Evolutionary conservation across 2,888 invertebrate species (phyloP).

Genomic region (Chesias legatella): DNA sequence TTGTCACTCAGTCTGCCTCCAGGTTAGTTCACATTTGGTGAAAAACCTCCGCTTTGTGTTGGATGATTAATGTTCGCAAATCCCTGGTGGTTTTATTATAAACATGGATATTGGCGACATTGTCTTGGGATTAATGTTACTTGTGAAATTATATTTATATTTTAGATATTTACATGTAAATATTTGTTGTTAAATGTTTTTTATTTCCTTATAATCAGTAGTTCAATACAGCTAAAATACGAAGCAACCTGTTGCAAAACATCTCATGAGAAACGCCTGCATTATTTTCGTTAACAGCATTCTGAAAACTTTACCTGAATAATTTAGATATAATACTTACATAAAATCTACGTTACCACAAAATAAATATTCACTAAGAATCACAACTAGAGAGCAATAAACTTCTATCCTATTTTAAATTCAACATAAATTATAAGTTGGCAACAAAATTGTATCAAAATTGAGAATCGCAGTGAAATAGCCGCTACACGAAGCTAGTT

Average conservation of each 20-base stretch:
- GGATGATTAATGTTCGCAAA: conserved; percentile 10
- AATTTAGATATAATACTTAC: too few relatives aligned
- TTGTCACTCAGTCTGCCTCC: conserved; percentile 1
- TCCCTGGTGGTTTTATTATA: conserved; percentile 3
- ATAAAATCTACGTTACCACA: neutral
- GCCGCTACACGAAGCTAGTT: conserved; percentile 20
- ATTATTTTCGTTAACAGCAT: neutral
- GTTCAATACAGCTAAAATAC: too few relatives aligned
- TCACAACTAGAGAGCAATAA: conserved; percentile 10
- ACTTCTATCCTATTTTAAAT: conserved; percentile 23
- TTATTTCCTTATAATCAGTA: too few relatives aligned
- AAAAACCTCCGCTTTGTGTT: conserved; percentile 2
- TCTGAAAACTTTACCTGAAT: neutral
- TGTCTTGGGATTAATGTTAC: neutral
- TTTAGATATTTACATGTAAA: too few relatives aligned
- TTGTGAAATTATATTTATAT: neutral
- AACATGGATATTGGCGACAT: neutral
- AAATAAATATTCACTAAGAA: conserved; percentile 9
- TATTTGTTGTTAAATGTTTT: too few relatives aligned
- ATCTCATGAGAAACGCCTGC: neutral
- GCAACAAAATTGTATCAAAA: conserved; percentile 28
- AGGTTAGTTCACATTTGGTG: conserved; percentile 7
- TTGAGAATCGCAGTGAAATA: conserved; percentile 19
- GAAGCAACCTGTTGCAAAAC: too few relatives aligned
- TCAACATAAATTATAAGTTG: conserved; percentile 31